Evolutionary conservation across 2,113 vertebrate species (phyloP), one percentile per base, ranked within the genome.

Genomic region (Psettodes erumei): DNA sequence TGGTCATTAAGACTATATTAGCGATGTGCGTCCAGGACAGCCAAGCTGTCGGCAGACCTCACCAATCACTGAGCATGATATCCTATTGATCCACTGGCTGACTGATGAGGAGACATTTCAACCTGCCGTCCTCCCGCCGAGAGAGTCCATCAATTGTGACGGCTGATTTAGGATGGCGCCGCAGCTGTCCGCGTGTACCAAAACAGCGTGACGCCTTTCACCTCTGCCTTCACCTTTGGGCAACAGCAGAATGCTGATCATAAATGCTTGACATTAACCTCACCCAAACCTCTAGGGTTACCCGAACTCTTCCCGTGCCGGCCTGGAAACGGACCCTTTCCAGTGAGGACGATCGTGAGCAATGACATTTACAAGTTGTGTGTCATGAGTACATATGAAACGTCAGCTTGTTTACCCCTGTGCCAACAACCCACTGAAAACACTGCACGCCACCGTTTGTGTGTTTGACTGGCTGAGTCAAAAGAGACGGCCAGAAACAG

Each of bases 21-120:
- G 37, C 47, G 21, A 16, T 23, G 8, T 50, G 21, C n/a, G 30
- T 73, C 35, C 55, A 62, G 40, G 16, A 18, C 40, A 68, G 7
- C 38, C 43, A 63, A n/a, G 23, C 28, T 10, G 42, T 66, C 53
- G 58, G 19, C 10, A 47, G 30, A 59, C 27, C 6, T 3, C 21
- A 56, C 58, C 15, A 61, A 74, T 81, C 40, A 27, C 40, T 27
- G 2, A n/a, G 45, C 23, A 40, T 15, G 66, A 43, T 18, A 74
- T 48, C 16, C 42, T 15, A 78, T 79, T 48, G 81, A 81, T 72
- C 67, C 15, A 50, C 8, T 7, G 3, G 53, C 43, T 82, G 85
- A 85, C 50, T 74, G 45, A 81, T 77, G 37, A 73, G 33, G 25
- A 71, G 5, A 54, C 23, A 64, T 62, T 64, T 78, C 40, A 53